phyloP scores from a whole-genome alignment of 2,888 invertebrate genomes.

The Pyrgus malvae region DNA sequence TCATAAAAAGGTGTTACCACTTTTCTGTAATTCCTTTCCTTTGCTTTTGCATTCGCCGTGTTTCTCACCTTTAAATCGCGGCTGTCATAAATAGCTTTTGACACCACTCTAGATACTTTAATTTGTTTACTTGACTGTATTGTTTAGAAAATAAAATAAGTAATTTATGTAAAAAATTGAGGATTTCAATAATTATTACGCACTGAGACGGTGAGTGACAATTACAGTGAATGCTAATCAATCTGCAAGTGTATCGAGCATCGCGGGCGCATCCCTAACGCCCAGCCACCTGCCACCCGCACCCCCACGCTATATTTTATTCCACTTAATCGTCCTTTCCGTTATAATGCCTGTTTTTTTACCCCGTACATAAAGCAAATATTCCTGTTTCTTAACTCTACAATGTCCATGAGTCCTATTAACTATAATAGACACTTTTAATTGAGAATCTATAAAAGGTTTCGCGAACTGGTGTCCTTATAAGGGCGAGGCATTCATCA shows the following conservation, averaged over 20 bases:
- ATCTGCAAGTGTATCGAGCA: constrained; percentile 30
- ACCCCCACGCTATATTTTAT: constrained; percentile 81
- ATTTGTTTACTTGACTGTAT: too few species aligned
- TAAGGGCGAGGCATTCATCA: constrained; percentile 77
- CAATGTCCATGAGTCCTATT: constrained; percentile 71
- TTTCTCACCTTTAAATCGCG: too few species aligned
- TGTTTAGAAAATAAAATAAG: background rate
- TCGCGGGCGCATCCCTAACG: constrained; percentile 49
- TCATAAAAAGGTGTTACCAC: too few species aligned
- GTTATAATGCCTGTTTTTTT: constrained; percentile 79
- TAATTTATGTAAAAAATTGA: too few species aligned
- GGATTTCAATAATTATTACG: too few species aligned
- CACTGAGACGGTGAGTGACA: background rate
- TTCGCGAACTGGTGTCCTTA: constrained; percentile 75
- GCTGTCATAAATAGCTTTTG: too few species aligned
- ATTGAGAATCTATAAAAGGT: constrained; percentile 82
- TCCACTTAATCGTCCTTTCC: constrained; percentile 80
- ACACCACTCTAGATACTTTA: too few species aligned
- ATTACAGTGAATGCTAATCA: constrained; percentile 2
- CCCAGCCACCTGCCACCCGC: constrained; percentile 77
- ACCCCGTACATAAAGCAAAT: constrained; percentile 76
- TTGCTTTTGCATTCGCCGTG: too few species aligned
- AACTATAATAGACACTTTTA: constrained; percentile 81
- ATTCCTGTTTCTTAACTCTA: constrained; percentile 72
- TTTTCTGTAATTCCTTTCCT: too few species aligned